Evolutionary conservation across 2,113 vertebrate genomes (phyloP).

Genomic region (Dasyprocta punctata): DNA sequence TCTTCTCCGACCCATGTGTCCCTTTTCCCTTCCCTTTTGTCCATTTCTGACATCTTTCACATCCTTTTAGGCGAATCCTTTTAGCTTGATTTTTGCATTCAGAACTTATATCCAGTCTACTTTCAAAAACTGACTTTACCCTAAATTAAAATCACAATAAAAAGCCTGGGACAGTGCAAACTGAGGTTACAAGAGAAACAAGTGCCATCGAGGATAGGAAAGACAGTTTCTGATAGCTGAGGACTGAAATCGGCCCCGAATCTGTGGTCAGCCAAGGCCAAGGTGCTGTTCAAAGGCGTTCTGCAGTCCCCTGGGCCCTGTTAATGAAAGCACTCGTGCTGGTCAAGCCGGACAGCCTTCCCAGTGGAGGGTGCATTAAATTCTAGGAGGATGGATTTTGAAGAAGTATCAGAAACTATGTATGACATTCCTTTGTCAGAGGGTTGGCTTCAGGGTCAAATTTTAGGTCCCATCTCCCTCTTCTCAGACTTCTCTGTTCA

Average conservation of each 20-base stretch:
- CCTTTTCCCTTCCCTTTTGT: background rate
- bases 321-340: background rate
- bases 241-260: background rate
- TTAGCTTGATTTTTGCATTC: background rate
- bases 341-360: background rate
- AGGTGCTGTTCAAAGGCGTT: background rate
- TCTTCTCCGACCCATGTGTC: background rate
- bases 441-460: background rate
- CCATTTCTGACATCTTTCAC: background rate
- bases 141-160: slow-evolving; percentile 2
- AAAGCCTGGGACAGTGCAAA: background rate
- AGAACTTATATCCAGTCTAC: background rate
- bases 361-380: background rate
- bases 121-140: slow-evolving; percentile 29
- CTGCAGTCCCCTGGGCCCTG: fast-evolving
- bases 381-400: background rate
- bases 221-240: fast-evolving
- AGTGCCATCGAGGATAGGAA: background rate
- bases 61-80: background rate
- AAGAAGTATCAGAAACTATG: background rate
- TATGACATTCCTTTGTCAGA: background rate
- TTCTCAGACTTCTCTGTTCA: background rate
- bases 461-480: background rate
- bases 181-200: background rate
- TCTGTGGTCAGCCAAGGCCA: background rate